Percentiles rank a stretch among this genome's conserved stretches.
Evolutionary conservation across 2,888 invertebrate genomes (phyloP).

Genomic region (Mimachlamys varia): DNA sequence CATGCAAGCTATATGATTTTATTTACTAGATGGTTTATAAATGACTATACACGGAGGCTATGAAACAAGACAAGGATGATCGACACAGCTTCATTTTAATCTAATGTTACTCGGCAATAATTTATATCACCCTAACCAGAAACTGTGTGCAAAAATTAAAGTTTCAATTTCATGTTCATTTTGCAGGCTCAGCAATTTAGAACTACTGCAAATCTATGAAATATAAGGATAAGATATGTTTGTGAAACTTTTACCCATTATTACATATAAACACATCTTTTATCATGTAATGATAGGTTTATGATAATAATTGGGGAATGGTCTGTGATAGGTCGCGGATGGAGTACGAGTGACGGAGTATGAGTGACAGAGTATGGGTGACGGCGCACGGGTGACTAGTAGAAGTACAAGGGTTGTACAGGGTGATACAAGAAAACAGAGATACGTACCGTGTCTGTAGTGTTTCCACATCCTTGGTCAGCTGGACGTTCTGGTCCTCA

Average conservation of each 20-base stretch:
- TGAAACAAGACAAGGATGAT: not conserved
- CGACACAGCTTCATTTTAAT: no score
- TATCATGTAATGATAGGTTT: not conserved
- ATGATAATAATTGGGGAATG: not conserved
- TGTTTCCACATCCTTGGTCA: constrained; percentile 65
- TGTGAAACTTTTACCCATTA: not conserved
- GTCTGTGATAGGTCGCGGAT: not conserved
- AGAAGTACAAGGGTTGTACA: not conserved
- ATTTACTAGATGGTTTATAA: not conserved
- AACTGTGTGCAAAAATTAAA: not conserved
- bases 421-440: not conserved
- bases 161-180: not conserved
- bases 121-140: not conserved
- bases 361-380: no score
- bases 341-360: not conserved
- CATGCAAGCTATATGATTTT: not conserved
- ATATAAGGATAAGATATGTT: no score
- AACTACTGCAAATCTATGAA: no score
- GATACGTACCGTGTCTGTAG: constrained; percentile 66
- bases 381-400: not conserved
- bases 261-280: no score
- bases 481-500: constrained; percentile 65
- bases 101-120: no score
- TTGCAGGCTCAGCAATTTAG: not conserved
- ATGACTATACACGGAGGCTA: not conserved